Base-by-base conservation (phyloP, 2,113 vertebrate genomes). In the Marmota flaviventris region DNA sequence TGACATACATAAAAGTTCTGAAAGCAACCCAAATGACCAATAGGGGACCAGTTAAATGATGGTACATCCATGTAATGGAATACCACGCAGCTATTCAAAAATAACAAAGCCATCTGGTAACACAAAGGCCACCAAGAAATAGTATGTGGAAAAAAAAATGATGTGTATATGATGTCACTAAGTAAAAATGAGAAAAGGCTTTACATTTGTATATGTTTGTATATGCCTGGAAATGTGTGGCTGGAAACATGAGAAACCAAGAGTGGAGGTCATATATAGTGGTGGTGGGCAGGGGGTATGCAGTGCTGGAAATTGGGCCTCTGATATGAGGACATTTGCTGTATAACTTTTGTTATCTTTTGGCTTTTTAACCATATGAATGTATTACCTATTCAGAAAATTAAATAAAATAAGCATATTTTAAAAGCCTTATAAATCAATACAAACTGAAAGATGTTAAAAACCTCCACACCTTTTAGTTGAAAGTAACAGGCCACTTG, bases 391-490 rank as follows among this genome's bases (percentile, higher is more conserved):
- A n/a, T 70, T 91, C 22, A 69, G 89, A 89, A 93, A 93, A 37
- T 82, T 39, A 94, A 97, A 85, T 84, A 91, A 97, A 91, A 87
- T n/a, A 76, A 87, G 34, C 32, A 85, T 67, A 93, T 94, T 97
- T 91, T 2, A 96, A 90, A 88, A 95, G 61, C 16, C 25, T 69
- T 42, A 58, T 70, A 73, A 85, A 11, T 82, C 8, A 37, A 9
- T 85, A 82, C 2, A 70, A 78, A 58, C 87, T 10, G 89, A 88
- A 91, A 65, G 37, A 65, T 65, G 32, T 18, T 45, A 6, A 34
- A 79, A 37, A 29, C 34, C 42, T 34, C 25, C 18, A 51, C n/a
- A 51, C 10, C 45, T 73, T 91, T 79, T 24, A 85, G 61, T 4
- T 53, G 42, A 65, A 65, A 73, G 37, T 32, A 77, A 90, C 0